Base-by-base conservation (phyloP, 2,888 invertebrate genomes). In the Campoplex nolae region DNA sequence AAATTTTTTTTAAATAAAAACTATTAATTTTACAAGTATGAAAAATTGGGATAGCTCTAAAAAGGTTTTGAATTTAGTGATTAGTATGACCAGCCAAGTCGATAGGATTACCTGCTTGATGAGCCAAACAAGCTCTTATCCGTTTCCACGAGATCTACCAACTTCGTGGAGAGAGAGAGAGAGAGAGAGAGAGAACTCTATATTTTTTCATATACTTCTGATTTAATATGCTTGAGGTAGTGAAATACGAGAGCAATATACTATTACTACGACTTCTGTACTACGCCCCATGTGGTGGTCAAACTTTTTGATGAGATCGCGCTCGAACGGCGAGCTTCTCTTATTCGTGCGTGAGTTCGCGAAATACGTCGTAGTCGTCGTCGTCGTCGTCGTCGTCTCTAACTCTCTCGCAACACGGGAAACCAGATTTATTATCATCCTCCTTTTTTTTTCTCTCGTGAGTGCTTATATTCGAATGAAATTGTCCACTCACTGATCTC, bases 261-360 rank as follows among this genome's bases (percentile, higher is more conserved):
- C 23, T 23, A 23, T 38, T 35, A 42, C 16, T 58, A 38, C 13
- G 62, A 62, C 13, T 45, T 42, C 58, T 8, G 62, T 38, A 76
- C 28, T n/a, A 65, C 11, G 73, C 11, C 62, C 58, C 48, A 75
- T 65, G 79, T 56, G 79, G 79, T 56, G 79, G 75, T 83, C 65
- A 68, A 79, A 86, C 78, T 79, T 86, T 86, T 76, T 68, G 65
- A 76, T 77, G 56, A 71, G 51, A 79, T 81, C 73, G 65, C 62
- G 67, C 68, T 65, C 65, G 51, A 58, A 75, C 70, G n/a, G n/a
- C n/a, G 62, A 76, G 62, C 56, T 76, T 58, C 65, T 65, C 11
- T 56, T 54, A 73, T 67, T 35, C 13, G 23, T 38, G 62, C 62
- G 71, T 42, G 67, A 73, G 81, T 68, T 71, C 9, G 45, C 45